phyloP scores from a whole-genome alignment of 2,888 invertebrate genomes.

The Amphipyra tragopoginis region DNA sequence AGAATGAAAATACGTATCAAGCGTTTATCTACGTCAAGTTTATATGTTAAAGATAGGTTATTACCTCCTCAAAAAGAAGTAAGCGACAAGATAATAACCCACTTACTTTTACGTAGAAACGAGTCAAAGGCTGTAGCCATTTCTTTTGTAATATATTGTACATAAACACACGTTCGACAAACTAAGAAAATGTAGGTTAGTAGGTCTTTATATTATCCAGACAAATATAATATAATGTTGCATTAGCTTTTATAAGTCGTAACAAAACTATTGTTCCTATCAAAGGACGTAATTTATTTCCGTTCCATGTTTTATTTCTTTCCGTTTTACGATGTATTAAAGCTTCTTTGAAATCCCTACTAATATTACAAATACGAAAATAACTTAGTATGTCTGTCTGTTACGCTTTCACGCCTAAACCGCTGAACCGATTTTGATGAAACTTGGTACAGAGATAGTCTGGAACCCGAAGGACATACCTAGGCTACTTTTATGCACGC shows the following conservation, averaged over 20 bases:
- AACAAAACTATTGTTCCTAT: constrained; percentile 5
- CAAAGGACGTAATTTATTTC: constrained; percentile 12
- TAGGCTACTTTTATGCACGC: too few species aligned
- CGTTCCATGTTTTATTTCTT: constrained; percentile 21
- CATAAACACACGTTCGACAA: constrained; percentile 17
- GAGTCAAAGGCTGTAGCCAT: constrained; percentile 19
- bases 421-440: too few species aligned
- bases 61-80: constrained; percentile 1
- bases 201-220: constrained; percentile 17
- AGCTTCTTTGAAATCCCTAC: constrained; percentile 29
- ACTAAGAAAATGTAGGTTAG: constrained; percentile 23
- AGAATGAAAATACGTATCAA: too few species aligned
- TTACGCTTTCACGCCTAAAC: too few species aligned
- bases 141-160: constrained; percentile 19
- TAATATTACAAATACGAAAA: too few species aligned
- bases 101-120: constrained; percentile 17
- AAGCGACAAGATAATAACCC: constrained; percentile 24
- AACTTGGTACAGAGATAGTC: too few species aligned
- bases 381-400: too few species aligned
- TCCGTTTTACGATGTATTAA: constrained; percentile 18
- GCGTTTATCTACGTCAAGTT: too few species aligned
- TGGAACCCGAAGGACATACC: too few species aligned
- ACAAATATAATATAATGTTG: neutral
- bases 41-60: neutral
- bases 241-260: neutral